Conservation (phyloP, 2,797 vertebrate genomes). For the Phrynocephalus guinanensis region DNA sequence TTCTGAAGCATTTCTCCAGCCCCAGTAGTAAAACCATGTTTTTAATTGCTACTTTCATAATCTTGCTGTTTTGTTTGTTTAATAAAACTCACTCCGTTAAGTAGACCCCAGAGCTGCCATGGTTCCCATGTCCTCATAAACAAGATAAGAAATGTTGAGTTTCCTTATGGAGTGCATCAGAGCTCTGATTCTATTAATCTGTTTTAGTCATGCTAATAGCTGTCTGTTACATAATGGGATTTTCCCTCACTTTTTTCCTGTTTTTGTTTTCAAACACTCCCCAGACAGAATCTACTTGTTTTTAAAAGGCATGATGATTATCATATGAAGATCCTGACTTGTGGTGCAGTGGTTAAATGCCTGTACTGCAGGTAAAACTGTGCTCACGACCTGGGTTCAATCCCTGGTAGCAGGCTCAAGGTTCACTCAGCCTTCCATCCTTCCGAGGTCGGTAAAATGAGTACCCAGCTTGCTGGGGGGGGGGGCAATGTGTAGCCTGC, state of each 20-base stretch:
- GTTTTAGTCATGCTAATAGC: conserved; percentile 57
- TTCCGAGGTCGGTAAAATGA: too few species aligned
- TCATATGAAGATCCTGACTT: background rate
- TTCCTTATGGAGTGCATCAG: conserved; percentile 67
- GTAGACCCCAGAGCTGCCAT: conserved; percentile 49
- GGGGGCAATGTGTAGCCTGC: too few species aligned
- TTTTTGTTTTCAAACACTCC: conserved; percentile 51
- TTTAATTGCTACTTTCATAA: conserved; percentile 59
- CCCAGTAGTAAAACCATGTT: conserved; percentile 41
- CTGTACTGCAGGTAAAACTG: too few species aligned
- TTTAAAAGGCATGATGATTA: conserved; percentile 11
- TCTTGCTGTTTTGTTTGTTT: conserved; percentile 69
- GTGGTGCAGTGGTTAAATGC: too few species aligned
- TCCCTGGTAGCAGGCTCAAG: too few species aligned
- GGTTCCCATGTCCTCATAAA: conserved; percentile 65
- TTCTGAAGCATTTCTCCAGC: background rate
- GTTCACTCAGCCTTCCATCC: too few species aligned
- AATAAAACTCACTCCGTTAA: conserved; percentile 66
- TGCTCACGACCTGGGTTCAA: too few species aligned
- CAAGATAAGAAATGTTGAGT: conserved; percentile 64
- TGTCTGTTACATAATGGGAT: conserved; percentile 29
- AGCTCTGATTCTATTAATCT: conserved; percentile 70
- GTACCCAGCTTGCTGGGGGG: too few species aligned
- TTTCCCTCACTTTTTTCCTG: too few species aligned
- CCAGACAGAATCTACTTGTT: conserved; percentile 41